Conservation (phyloP, 64 coral and sea anemone species). For the Pocillopora verrucosa region DNA sequence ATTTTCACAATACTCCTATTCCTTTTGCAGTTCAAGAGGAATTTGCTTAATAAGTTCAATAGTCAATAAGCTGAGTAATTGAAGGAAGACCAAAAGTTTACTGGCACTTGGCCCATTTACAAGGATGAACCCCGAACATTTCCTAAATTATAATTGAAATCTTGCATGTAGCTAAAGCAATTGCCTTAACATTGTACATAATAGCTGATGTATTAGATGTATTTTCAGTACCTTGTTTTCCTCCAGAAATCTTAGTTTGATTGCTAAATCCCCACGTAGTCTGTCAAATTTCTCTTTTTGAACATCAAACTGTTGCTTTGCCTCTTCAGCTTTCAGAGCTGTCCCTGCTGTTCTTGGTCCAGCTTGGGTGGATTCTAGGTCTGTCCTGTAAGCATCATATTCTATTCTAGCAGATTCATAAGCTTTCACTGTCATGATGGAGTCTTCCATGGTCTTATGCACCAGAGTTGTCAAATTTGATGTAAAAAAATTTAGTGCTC, state of each 20-base stretch:
- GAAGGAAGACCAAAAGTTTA: too few species aligned
- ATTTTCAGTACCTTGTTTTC: slow-evolving; percentile 89
- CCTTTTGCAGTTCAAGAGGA: too few species aligned
- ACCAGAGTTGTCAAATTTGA: slow-evolving; percentile 88
- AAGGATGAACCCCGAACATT: too few species aligned
- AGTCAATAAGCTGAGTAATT: too few species aligned
- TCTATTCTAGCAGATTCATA: slow-evolving; percentile 99
- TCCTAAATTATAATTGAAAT: not conserved
- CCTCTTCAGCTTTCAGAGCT: slow-evolving; percentile 77
- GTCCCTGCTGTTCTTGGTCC: slow-evolving; percentile 67
- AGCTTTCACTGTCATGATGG: slow-evolving; percentile 88
- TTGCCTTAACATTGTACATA: not conserved
- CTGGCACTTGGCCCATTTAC: too few species aligned
- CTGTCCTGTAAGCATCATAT: slow-evolving; percentile 98
- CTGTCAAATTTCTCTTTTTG: slow-evolving; percentile 96
- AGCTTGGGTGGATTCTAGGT: slow-evolving; percentile 66
- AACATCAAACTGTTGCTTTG: slow-evolving; percentile 80
- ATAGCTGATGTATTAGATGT: not conserved
- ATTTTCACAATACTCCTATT: too few species aligned
- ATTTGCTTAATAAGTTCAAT: too few species aligned
- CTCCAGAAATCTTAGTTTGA: slow-evolving; percentile 97
- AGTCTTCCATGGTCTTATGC: slow-evolving; percentile 98
- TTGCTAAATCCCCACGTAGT: slow-evolving; percentile 85
- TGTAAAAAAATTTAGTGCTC: slow-evolving; percentile 93
- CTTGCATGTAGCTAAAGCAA: not conserved